These are phyloP conservation scores for Drepana falcataria DNA, from an alignment of 2,888 invertebrate species.

Conservation along the genomic window DNA sequence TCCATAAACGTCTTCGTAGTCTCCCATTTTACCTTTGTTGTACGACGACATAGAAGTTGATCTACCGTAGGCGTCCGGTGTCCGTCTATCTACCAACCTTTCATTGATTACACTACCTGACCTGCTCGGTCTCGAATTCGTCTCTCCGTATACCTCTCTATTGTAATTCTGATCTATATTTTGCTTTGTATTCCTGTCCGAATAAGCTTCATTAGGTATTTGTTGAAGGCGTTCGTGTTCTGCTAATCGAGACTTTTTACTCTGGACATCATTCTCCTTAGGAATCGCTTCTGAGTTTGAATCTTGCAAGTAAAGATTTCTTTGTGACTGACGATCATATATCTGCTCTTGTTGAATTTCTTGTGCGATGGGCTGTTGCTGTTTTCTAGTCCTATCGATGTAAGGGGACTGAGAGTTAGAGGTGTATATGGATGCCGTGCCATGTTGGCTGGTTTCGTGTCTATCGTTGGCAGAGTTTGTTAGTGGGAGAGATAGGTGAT, in stretches of 20 bases:
- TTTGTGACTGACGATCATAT: slow-evolving; percentile 54
- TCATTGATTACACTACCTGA: slow-evolving; percentile 49
- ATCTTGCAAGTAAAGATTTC: slow-evolving; percentile 65
- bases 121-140: slow-evolving; percentile 42
- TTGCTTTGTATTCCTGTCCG: slow-evolving; percentile 37
- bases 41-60: slow-evolving; percentile 72
- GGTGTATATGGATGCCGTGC: slow-evolving; percentile 53
- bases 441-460: slow-evolving; percentile 58
- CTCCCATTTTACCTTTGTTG: slow-evolving; percentile 70
- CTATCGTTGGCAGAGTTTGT: slow-evolving; percentile 62
- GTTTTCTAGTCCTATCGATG: slow-evolving; percentile 66
- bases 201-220: slow-evolving; percentile 37
- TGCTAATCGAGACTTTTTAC: slow-evolving; percentile 26
- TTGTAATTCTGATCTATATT: slow-evolving; percentile 44
- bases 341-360: slow-evolving; percentile 48
- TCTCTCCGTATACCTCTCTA: slow-evolving; percentile 60
- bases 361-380: slow-evolving; percentile 39
- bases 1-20: slow-evolving; percentile 88
- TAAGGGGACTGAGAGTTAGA: slow-evolving; percentile 73
- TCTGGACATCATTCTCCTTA: slow-evolving; percentile 35
- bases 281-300: slow-evolving; percentile 35
- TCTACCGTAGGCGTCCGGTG: slow-evolving; percentile 90
- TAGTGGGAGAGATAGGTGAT: slow-evolving; percentile 67
- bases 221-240: slow-evolving; percentile 35
- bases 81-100: slow-evolving; percentile 82